Evolutionary conservation across 2,888 invertebrate species (phyloP).

Genomic region (Ochropleura plecta): DNA sequence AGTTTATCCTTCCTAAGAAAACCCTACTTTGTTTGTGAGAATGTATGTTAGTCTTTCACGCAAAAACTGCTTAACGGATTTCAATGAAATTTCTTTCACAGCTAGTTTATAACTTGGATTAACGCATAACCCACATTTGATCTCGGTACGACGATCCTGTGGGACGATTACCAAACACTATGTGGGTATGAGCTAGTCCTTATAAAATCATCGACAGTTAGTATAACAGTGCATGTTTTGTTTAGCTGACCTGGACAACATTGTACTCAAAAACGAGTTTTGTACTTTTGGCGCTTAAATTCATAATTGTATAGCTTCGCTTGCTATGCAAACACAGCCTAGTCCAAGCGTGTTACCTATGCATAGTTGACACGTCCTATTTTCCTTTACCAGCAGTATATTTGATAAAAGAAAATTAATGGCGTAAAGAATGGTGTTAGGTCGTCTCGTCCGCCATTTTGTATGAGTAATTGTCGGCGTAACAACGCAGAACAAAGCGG

Average conservation of each 20-base stretch:
- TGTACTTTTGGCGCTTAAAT: neutral
- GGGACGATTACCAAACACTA: too few species aligned
- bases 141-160: too few species aligned
- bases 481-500: conserved; percentile 31
- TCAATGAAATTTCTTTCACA: too few species aligned
- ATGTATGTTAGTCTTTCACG: too few species aligned
- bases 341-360: neutral
- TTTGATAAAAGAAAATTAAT: conserved; percentile 25
- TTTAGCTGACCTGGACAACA: neutral
- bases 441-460: conserved; percentile 37
- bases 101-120: too few species aligned
- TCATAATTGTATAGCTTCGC: conserved; percentile 3
- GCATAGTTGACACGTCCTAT: conserved; percentile 5
- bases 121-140: too few species aligned
- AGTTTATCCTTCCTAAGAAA: too few species aligned
- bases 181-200: too few species aligned
- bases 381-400: conserved; percentile 9
- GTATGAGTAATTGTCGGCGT: conserved; percentile 52
- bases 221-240: too few species aligned
- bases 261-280: conserved; percentile 2
- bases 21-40: too few species aligned
- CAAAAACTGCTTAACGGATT: too few species aligned
- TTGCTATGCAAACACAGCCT: conserved; percentile 13
- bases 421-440: conserved; percentile 32
- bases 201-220: neutral